phyloP scores from a whole-genome alignment of 2,888 invertebrate species.

The Drosophila meridionalis region DNA sequence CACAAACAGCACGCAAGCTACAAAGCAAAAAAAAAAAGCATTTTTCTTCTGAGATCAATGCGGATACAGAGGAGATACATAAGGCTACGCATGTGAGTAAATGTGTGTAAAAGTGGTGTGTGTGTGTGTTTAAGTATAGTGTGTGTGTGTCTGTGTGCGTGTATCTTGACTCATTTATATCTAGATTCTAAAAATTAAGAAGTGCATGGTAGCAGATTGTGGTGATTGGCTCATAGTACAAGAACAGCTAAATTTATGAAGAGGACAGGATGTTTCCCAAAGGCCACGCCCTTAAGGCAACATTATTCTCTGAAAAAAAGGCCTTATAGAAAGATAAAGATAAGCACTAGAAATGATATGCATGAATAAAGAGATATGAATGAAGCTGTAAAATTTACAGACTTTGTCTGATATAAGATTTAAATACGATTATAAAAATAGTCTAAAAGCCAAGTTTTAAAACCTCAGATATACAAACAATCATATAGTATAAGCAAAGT shows the following conservation, averaged over 20 bases:
- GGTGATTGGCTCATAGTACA: background rate
- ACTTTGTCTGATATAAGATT: background rate
- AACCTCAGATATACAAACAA: background rate
- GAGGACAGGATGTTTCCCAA: background rate
- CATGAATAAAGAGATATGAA: background rate
- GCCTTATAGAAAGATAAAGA: background rate
- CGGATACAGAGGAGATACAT: conserved; percentile 12
- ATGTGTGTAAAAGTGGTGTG: background rate
- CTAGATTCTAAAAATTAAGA: conserved; percentile 4
- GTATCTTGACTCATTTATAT: background rate
- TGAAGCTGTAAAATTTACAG: background rate
- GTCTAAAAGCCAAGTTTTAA: no score
- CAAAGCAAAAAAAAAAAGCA: background rate
- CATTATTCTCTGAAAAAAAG: background rate
- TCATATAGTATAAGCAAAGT: background rate
- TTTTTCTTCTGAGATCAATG: conserved; percentile 35
- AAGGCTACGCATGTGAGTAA: background rate
- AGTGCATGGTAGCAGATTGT: background rate
- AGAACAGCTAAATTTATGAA: background rate
- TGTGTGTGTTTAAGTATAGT: background rate
- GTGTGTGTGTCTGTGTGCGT: no score
- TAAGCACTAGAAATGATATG: background rate
- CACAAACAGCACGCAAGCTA: conserved; percentile 52
- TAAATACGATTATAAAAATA: background rate
- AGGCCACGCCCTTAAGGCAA: background rate